Percentiles rank a stretch among this genome's conserved stretches.
Evolutionary conservation across 2,113 vertebrate species (phyloP).

Genomic region (Cromileptes altivelis): DNA sequence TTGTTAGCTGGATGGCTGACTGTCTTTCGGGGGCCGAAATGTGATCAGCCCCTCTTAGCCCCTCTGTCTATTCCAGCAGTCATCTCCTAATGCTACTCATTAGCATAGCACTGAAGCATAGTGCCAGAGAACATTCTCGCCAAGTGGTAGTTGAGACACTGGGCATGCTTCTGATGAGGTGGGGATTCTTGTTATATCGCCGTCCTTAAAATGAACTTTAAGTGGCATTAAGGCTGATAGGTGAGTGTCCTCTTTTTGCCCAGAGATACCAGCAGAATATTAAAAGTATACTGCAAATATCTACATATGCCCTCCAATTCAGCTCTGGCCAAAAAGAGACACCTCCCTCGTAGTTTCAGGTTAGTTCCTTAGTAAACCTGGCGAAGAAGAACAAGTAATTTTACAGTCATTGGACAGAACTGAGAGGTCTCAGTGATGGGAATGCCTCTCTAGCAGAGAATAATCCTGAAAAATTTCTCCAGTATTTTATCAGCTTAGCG

Average conservation of each 20-base stretch:
- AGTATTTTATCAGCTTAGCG: constrained; percentile 72
- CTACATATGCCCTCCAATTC: constrained; percentile 35
- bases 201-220: constrained; percentile 27
- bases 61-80: constrained; percentile 61
- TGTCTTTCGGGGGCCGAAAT: constrained; percentile 52
- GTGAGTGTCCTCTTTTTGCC: constrained; percentile 28
- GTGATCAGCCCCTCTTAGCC: constrained; percentile 59
- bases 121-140: constrained; percentile 39
- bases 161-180: constrained; percentile 28
- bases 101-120: constrained; percentile 57
- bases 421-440: constrained; percentile 64
- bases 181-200: constrained; percentile 36
- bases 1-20: constrained; percentile 61
- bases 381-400: constrained; percentile 52
- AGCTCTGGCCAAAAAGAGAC: constrained; percentile 3
- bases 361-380: constrained; percentile 51
- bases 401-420: constrained; percentile 68
- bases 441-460: constrained; percentile 53
- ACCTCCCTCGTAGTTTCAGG: constrained; percentile 44
- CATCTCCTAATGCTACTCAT: constrained; percentile 62
- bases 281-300: constrained; percentile 29
- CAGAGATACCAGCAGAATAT: constrained; percentile 4
- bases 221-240: constrained; percentile 29
- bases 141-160: constrained; percentile 35
- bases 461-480: constrained; percentile 62